A percentile compares a stretch with the other conserved stretches of the same genome.
These are phyloP conservation scores for Pseudopodoces humilis DNA, from an alignment of 2,113 vertebrate species.

Conservation along the genomic window DNA sequence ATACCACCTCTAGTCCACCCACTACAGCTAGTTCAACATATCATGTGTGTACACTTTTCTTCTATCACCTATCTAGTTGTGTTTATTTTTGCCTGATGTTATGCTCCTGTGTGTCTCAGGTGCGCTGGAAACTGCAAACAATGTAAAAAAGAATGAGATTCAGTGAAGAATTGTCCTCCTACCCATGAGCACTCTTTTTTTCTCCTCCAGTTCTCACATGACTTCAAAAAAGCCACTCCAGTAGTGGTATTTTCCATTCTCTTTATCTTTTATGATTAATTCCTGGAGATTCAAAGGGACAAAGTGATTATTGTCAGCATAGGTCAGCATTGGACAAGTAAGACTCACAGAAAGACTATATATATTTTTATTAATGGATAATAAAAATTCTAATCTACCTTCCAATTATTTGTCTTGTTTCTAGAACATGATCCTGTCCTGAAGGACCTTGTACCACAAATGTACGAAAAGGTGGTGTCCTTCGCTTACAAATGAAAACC, in stretches of 20 bases:
- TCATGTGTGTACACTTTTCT: not conserved
- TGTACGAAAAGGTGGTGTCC: not conserved
- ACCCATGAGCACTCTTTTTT: not conserved
- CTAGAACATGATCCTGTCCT: not conserved
- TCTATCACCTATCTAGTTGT: not conserved
- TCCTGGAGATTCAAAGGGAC: not conserved
- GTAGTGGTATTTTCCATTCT: not conserved
- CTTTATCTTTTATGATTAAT: not conserved
- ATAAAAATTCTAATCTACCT: not conserved
- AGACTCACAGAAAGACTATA: not conserved
- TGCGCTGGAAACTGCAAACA: not conserved
- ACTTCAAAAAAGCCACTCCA: not conserved
- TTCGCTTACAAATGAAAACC: not conserved
- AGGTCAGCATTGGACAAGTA: not conserved
- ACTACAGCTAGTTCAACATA: not conserved
- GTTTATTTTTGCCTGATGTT: not conserved
- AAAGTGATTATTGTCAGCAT: no score
- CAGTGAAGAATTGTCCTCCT: not conserved
- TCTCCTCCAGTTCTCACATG: not conserved
- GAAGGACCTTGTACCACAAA: not conserved
- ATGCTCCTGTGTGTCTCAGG: not conserved
- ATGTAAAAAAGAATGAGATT: not conserved
- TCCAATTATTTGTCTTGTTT: not conserved
- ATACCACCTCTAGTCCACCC: not conserved
- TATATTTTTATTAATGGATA: not conserved